phyloP scores from a whole-genome alignment of 2,113 vertebrate species.

The Tylochromis polylepis region DNA sequence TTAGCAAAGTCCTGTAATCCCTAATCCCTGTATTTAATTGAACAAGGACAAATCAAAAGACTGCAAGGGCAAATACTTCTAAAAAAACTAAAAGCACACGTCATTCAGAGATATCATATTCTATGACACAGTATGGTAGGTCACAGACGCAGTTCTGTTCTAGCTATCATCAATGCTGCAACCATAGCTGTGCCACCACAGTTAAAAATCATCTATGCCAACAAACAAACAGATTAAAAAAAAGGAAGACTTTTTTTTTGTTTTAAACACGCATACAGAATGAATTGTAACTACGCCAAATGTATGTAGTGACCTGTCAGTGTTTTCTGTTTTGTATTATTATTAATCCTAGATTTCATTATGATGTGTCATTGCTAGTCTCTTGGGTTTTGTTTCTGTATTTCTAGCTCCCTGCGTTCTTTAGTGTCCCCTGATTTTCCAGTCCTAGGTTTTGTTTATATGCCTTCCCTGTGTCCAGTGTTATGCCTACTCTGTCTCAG shows the following conservation, averaged over 20 bases:
- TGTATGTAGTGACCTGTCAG: too few species aligned
- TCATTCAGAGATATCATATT: neutral
- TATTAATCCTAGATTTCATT: too few species aligned
- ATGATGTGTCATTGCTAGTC: too few species aligned
- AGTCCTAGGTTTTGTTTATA: too few species aligned
- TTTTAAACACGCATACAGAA: neutral
- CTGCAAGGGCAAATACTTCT: neutral
- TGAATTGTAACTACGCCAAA: neutral
- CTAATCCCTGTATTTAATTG: neutral
- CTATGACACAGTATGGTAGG: too few species aligned
- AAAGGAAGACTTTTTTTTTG: neutral
- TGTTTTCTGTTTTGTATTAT: too few species aligned
- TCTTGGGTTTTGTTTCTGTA: too few species aligned
- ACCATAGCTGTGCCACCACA: neutral
- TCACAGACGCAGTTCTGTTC: neutral
- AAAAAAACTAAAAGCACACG: neutral
- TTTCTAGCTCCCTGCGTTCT: too few species aligned
- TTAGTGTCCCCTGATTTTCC: too few species aligned
- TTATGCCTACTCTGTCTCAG: too few species aligned
- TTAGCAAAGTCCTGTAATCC: neutral
- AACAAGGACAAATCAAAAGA: neutral
- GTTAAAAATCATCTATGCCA: accelerated
- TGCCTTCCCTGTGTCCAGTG: too few species aligned
- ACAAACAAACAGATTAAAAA: neutral
- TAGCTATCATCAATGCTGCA: neutral